Conservation (phyloP, 2,797 vertebrate genomes). For the Crax fasciolata region DNA sequence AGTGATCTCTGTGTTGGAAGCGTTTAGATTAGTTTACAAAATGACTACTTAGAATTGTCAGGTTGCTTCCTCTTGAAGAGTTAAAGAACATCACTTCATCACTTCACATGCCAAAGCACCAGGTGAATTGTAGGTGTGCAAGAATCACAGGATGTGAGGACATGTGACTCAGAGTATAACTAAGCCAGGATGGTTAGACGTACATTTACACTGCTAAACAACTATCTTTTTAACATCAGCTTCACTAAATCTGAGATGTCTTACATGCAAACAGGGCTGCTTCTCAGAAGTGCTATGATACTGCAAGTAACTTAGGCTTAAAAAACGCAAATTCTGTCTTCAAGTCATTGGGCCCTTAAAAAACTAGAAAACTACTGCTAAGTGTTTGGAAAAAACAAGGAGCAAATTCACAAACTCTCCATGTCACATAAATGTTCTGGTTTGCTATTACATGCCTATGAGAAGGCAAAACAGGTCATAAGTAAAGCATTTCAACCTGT, state of each 20-base stretch:
- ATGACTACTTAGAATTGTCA: not conserved
- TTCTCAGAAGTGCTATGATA: not conserved
- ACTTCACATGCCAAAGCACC: not conserved
- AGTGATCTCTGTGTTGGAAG: not conserved
- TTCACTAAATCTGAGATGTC: not conserved
- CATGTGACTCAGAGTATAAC: not conserved
- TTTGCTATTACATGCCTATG: not conserved
- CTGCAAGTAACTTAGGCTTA: not conserved
- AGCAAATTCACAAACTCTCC: not conserved
- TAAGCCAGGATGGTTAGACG: not conserved
- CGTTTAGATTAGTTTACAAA: not conserved
- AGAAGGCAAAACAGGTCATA: not conserved
- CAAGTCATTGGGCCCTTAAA: not conserved
- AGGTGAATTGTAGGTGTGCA: not conserved
- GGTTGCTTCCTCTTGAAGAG: not conserved
- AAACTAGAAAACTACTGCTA: not conserved
- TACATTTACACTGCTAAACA: not conserved
- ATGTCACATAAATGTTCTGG: not conserved
- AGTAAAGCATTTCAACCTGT: not conserved
- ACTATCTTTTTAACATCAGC: not conserved
- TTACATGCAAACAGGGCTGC: not conserved
- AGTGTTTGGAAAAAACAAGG: not conserved
- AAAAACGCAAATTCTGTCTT: not conserved
- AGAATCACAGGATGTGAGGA: not conserved
- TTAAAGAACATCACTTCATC: not conserved